Percentiles rank a stretch among this genome's conserved stretches.
Conservation (phyloP, 1,140 invertebrate species). For the Brachystomella parvula region DNA sequence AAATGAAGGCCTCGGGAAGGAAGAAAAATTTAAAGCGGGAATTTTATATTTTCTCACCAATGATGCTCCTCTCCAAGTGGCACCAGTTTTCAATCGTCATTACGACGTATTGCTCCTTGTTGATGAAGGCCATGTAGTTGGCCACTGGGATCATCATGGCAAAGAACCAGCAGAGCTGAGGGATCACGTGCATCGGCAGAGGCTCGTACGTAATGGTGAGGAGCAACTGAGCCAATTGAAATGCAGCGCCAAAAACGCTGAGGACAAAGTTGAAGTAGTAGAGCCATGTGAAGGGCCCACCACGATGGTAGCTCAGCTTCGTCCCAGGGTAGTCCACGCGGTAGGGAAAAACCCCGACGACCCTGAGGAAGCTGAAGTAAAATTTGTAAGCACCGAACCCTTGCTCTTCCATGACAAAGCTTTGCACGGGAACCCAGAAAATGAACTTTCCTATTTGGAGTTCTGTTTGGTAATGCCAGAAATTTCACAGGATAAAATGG, state of each 20-base stretch:
- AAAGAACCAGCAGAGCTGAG: conserved; percentile 37
- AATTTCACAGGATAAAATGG: background rate
- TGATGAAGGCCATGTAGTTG: conserved; percentile 28
- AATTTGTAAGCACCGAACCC: conserved; percentile 32
- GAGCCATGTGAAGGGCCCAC: conserved; percentile 34
- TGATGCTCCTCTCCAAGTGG: conserved; percentile 33
- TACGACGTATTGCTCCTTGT: conserved; percentile 29
- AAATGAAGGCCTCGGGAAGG: background rate
- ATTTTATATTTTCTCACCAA: conserved; percentile 27
- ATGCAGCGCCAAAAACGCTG: conserved; percentile 28
- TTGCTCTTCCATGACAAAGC: conserved; percentile 31
- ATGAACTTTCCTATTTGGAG: background rate
- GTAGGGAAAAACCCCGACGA: conserved; percentile 31
- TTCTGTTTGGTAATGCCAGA: background rate
- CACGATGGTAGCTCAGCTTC: conserved; percentile 18
- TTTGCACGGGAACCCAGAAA: background rate
- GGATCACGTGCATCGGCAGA: conserved; percentile 30
- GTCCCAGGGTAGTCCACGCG: conserved; percentile 29
- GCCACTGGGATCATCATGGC: conserved; percentile 32
- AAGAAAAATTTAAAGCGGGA: conserved; percentile 7
- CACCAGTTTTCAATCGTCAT: conserved; percentile 29
- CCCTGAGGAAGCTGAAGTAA: conserved; percentile 33
- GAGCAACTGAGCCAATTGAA: conserved; percentile 30
- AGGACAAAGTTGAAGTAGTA: conserved; percentile 37
- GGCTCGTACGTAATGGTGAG: conserved; percentile 32